Evolutionary conservation across 2,888 invertebrate genomes (phyloP).

Genomic region (Spisula subtruncata): DNA sequence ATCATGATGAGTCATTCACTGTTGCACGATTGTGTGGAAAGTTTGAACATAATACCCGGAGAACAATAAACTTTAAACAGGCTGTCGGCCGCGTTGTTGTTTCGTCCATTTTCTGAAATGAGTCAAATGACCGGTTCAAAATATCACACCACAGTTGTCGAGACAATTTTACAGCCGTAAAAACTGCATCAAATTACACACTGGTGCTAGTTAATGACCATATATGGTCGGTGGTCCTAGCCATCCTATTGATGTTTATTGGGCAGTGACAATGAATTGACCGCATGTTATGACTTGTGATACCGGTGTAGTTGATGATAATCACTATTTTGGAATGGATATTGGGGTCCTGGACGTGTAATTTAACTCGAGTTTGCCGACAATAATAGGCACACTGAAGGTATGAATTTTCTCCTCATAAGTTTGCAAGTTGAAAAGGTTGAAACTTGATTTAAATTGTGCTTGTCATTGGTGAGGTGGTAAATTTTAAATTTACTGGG

Average conservation of each 20-base stretch:
- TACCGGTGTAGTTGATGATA: background rate
- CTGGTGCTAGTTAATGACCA: constrained; percentile 9
- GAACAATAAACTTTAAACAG: background rate
- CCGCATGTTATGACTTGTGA: constrained; percentile 31
- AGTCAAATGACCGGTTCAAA: constrained; percentile 41
- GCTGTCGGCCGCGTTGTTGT: background rate
- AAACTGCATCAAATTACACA: constrained; percentile 50
- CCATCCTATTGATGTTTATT: constrained; percentile 43
- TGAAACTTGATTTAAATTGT: background rate
- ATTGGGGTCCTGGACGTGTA: background rate
- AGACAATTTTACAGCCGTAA: constrained; percentile 47
- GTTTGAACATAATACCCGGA: too few species aligned
- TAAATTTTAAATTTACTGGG: background rate
- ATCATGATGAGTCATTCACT: constrained; percentile 21
- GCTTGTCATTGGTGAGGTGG: background rate
- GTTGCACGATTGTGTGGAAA: background rate
- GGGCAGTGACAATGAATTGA: constrained; percentile 47
- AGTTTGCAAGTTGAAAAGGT: background rate
- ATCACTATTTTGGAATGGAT: constrained; percentile 23
- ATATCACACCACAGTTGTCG: background rate
- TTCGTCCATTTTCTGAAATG: background rate
- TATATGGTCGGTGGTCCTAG: constrained; percentile 41
- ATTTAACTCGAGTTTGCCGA: background rate
- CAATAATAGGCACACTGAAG: background rate
- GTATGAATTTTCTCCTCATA: constrained; percentile 22